Conservation (phyloP, 1,140 invertebrate species). For the Trachymyrmex cornetzi region DNA sequence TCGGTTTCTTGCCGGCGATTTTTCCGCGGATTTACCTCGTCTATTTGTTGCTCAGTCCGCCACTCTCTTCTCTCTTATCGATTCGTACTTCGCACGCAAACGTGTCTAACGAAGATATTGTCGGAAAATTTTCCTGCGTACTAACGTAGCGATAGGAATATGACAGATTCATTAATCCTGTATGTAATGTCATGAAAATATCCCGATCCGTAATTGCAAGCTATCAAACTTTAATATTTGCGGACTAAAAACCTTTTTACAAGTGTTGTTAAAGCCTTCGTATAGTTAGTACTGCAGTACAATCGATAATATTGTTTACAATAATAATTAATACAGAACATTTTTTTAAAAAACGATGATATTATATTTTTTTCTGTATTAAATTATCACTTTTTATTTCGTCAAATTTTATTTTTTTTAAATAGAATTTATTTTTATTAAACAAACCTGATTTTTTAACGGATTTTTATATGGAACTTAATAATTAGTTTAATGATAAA, state of each 20-base stretch:
- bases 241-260: neutral
- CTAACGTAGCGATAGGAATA: neutral
- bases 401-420: neutral
- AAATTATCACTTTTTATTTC: neutral
- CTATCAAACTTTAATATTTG: slow-evolving; percentile 1
- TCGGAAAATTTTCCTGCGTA: neutral
- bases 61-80: slow-evolving; percentile 5
- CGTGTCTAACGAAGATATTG: neutral
- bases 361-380: neutral
- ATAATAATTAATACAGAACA: slow-evolving; percentile 1
- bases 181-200: neutral
- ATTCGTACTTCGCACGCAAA: slow-evolving; percentile 22
- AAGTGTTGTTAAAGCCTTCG: neutral
- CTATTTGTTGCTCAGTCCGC: slow-evolving; percentile 62
- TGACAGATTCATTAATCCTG: slow-evolving; percentile 12
- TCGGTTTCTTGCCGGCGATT: slow-evolving; percentile 57
- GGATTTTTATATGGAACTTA: neutral
- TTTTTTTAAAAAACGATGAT: neutral
- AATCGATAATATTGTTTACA: neutral
- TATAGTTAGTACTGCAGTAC: neutral
- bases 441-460: neutral
- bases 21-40: slow-evolving; percentile 32
- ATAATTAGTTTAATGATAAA: neutral
- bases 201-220: slow-evolving; percentile 2
- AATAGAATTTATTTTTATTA: neutral